Evolutionary conservation across 2,888 invertebrate species (phyloP), one percentile per base, ranked within the genome.

Genomic region (Melanophora roralis): DNA sequence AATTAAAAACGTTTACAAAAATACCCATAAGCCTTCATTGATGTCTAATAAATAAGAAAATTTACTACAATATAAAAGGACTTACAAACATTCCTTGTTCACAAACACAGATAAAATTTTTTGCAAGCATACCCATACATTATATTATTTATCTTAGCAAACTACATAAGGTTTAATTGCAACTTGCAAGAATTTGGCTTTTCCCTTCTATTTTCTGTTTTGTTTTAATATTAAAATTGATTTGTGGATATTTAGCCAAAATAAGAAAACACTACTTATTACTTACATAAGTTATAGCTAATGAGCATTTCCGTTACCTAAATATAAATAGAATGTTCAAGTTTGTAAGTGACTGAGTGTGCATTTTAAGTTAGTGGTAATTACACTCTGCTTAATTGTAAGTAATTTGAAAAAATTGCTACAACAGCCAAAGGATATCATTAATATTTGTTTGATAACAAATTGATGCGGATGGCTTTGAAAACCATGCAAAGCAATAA

Each of bases 391-490:
- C 76, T 76, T 80, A 80, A 80, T 76, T 80, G 80, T 72, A 72
- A 80, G 76, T 80, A 76, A 80, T 80, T 80, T 76, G 67, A 57
- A 80, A 62, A 80, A 80, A 80, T 80, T 76, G 67, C 80, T 80
- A 62, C 68, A 73, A 67, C 72, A 72, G 80, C 80, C 67, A 80
- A 76, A 80, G 80, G 80, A 80, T 80, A 75, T 55, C 79, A 75
- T 75, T 65, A 80, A 80, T 80, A 76, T 72, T 57, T 62, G 64
- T 60, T 67, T 72, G 76, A 72, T 72, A 80, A 80, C 76, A 80
- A 80, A 80, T 80, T 80, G 76, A 67, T 76, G 72, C 76, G 45
- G 72, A 80, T 76, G 80, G 67, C 64, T 72, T 27, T 34, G 19
- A 62, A 57, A 76, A 49, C 21, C 57, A 76, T 36, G 49, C 53